Base-by-base conservation (phyloP, 64 coral and sea anemone species). In the Anthopleura sola region DNA sequence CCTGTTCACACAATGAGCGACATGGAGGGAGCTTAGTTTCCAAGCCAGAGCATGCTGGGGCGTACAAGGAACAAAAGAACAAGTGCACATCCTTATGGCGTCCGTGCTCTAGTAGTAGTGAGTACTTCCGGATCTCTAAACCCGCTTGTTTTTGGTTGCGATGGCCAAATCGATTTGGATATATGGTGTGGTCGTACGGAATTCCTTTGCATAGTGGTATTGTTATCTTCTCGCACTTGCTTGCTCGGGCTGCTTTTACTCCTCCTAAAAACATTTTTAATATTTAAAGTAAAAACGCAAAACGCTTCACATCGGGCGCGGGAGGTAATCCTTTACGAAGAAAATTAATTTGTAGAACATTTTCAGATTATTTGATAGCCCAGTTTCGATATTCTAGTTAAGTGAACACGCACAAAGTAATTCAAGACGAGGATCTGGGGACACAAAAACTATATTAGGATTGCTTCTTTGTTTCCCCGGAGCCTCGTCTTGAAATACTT, bases 11-110 rank as follows among this genome's bases (percentile, higher is more conserved):
- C 29, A 97, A 71, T 24, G 29, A 49, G 60, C 80, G 40, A 49
- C 89, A 91, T 6, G 89, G 89, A 49, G 26, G 36, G 24, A 91
- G 19, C 6, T 24, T 48, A 26, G 20, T n/a, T 10, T 37, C 37
- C 0, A 37, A 57, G 60, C 94, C 37, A 0, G 54, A 57, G 60
- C 94, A 97, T 21, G 37, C 55, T 1, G 94, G 94, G 18, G 88
- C 87, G 37, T 90, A 97, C 20, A 87, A 20, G 23, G 55, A 80
- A 49, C 94, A 97, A 24, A 97, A 75, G 37, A 97, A 84, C 50
- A 0, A 13, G 20, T 21, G 34, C 0, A 60, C 4, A 9, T 87
- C 5, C 0, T 83, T 58, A 0, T 49, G 16, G 19, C 87, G 93
- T 76, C 87, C 89, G 55, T 58, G 55, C 0, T 49, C 18, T 6